Conservation (phyloP, 2,113 vertebrate species). For the Larimichthys polyactis region DNA sequence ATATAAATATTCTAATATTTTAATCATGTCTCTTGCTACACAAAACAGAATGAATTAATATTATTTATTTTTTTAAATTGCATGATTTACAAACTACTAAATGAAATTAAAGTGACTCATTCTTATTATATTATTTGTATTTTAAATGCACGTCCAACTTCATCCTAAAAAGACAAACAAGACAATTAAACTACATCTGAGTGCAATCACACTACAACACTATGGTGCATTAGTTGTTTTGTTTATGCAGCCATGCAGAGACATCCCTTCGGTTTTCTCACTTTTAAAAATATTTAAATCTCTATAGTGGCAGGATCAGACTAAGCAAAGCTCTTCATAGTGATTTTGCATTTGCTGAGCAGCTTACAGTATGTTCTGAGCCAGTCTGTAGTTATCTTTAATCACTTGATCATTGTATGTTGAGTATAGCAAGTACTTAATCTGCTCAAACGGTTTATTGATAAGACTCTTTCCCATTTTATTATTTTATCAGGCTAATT, state of each 20-base stretch:
- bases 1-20: too few species aligned
- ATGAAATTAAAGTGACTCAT: neutral
- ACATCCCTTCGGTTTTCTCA: neutral
- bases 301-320: slow-evolving; percentile 1
- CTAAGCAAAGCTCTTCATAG: slow-evolving; percentile 11
- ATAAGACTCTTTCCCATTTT: slow-evolving; percentile 29
- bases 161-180: too few species aligned
- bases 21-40: neutral
- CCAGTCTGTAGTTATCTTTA: slow-evolving; percentile 45
- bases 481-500: slow-evolving; percentile 8
- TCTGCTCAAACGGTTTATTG: slow-evolving; percentile 18
- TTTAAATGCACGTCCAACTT: neutral
- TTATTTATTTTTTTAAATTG: too few species aligned
- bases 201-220: neutral
- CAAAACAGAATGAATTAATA: neutral
- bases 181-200: neutral
- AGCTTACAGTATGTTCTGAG: slow-evolving; percentile 4
- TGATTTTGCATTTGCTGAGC: slow-evolving; percentile 59
- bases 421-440: slow-evolving; percentile 1
- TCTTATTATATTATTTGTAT: neutral
- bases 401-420: slow-evolving; percentile 67
- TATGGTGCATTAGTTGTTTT: neutral
- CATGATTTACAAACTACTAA: neutral
- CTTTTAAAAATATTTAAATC: slow-evolving; percentile 1
- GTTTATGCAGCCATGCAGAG: neutral